Evolutionary conservation across 2,888 invertebrate genomes (phyloP).

Genomic region (Conistra vaccinii): DNA sequence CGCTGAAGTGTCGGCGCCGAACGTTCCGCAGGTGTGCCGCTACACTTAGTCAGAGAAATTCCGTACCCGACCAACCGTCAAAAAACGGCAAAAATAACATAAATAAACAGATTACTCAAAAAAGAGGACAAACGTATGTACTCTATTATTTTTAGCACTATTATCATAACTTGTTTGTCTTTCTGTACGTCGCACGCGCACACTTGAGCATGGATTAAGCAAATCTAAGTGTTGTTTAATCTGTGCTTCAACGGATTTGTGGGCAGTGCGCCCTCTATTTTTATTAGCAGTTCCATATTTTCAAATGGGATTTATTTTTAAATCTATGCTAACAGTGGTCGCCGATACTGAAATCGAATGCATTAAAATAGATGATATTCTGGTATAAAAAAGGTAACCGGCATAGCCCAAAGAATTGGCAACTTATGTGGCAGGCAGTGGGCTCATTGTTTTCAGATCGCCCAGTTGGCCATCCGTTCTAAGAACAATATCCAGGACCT

Average conservation of each 20-base stretch:
- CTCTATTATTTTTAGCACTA: constrained; percentile 42
- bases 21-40: no score
- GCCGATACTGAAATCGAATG: neutral
- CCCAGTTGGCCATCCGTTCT: no score
- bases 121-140: neutral
- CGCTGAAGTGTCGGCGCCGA: no score
- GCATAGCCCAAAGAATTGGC: no score
- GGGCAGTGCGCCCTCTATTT: constrained; percentile 41
- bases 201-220: constrained; percentile 47
- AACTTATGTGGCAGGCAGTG: no score
- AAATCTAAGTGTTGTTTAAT: constrained; percentile 55
- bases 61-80: neutral
- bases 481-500: no score
- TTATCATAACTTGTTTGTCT: constrained; percentile 40
- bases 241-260: constrained; percentile 43
- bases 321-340: constrained; percentile 12
- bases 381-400: no score
- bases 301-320: constrained; percentile 26
- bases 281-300: constrained; percentile 48
- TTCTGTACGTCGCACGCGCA: constrained; percentile 47
- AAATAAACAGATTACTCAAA: constrained; percentile 13
- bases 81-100: neutral
- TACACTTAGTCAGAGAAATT: neutral
- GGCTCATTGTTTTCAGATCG: no score
- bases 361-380: no score